phyloP scores from a whole-genome alignment of 2,888 invertebrate genomes.

The Hirtodrosophila alboralis region DNA sequence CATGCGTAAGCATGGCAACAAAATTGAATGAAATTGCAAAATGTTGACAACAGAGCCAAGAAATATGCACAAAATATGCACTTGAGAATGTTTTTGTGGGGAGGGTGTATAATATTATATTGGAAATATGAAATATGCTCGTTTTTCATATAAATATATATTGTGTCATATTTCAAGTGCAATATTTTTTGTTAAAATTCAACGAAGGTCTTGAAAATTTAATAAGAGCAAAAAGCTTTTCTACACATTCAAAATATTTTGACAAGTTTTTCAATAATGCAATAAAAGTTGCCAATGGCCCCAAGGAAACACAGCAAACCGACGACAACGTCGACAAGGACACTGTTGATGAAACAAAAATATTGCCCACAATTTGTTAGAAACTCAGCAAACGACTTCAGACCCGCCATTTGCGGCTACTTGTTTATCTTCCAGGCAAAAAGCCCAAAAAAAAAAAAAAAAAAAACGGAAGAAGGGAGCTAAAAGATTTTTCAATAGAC shows the following conservation, averaged over 20 bases:
- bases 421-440: conserved; percentile 66
- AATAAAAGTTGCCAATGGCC: conserved; percentile 71
- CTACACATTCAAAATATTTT: conserved; percentile 78
- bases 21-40: conserved; percentile 34
- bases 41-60: conserved; percentile 19
- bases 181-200: conserved; percentile 49
- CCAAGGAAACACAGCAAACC: conserved; percentile 27
- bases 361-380: conserved; percentile 79
- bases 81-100: conserved; percentile 3
- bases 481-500: conserved; percentile 68
- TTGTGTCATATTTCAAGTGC: conserved; percentile 9
- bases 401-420: conserved; percentile 69
- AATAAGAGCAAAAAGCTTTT: conserved; percentile 71
- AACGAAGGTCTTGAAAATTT: conserved; percentile 48
- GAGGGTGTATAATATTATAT: no score
- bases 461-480: background rate
- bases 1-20: conserved; percentile 31
- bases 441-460: conserved; percentile 2
- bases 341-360: conserved; percentile 77
- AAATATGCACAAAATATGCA: background rate
- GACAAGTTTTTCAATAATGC: conserved; percentile 80
- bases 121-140: background rate
- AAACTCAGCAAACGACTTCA: conserved; percentile 55
- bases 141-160: background rate
- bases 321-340: conserved; percentile 41